Base-by-base conservation (phyloP, 2,888 invertebrate genomes). In the Volucella bombylans region DNA sequence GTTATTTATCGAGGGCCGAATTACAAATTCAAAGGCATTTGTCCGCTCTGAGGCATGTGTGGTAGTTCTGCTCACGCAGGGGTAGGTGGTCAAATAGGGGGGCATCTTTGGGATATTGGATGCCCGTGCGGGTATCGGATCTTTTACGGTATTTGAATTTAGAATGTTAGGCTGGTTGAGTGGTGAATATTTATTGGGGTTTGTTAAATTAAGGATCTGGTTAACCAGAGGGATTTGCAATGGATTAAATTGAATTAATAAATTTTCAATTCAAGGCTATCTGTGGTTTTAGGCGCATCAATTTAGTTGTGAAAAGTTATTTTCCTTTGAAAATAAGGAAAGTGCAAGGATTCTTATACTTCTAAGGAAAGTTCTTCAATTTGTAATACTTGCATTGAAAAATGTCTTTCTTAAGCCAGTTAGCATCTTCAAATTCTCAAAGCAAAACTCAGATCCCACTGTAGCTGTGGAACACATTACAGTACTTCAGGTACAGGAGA, bases 21-120 rank as follows among this genome's bases (percentile, higher is more conserved):
- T 39, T 68, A 81, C 69, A 77, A 76, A 72, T 81, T 76, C 61
- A 47, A 85, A 76, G 76, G 41, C 67, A 77, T 85, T 81, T 81
- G 72, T 59, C 47, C 39, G 64, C 9, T 47, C 4, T 31, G 31
- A 8, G 38, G 23, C 54, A 50, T 69, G 11, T 76, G 59, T 38
- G 39, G 9, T 8, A 50, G 50, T 55, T 39, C 38, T 55, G 18
- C 38, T 55, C 18, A 18, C 1, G 31, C 31, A 45, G 52, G 15
- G 41, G 38, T 15, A 65, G 71, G 38, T 57, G 62, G 74, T 76
- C 62, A 73, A 39, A 57, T 11, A 18, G 41, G 38, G 18, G 15
- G 49, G 49, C 15, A 68, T 43, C 62, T 55, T 57, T 54, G 47
- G 54, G 38, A 61, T 31, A 31, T 31, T 0, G 6, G 31, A 31